Evolutionary conservation across 2,113 vertebrate genomes (phyloP), one percentile per base, ranked within the genome.

Genomic region (Balaenoptera acutorostrata): DNA sequence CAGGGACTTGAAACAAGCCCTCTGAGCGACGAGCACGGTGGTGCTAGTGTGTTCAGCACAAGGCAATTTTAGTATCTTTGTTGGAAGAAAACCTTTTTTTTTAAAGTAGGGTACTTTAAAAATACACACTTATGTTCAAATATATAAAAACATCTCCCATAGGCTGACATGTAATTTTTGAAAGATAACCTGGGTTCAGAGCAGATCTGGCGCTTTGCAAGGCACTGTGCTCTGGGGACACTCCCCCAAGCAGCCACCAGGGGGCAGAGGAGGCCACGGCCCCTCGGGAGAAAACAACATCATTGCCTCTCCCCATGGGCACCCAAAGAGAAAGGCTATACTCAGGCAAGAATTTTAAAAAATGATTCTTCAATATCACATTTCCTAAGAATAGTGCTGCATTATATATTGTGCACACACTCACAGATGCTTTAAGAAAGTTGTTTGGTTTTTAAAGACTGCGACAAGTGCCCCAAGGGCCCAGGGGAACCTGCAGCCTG

Each of bases 181-280:
- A 41, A 92, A 91, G 68, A 68, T 0, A 36, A 95, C 55, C 29
- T 21, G 84, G 31, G 36, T 7, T 63, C 1, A 8, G 3, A 82
- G 72, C 64, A 25, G 68, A 12, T 11, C 8, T 0, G 31, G 95
- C 20, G 0, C 0, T 25, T 68, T 2, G 1, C 46, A 90, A 97
- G 96, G 89, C 89, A 72, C 91, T 75, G 2, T 4, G 57, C 23
- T 57, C 57, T 8, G 18, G 90, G 2, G 29, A 9, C 2, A 1
- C 3, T 18, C 15, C 31, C 39, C 74, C 49, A 15, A 3, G 39
- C 6, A 9, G 41, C 69, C n/a, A 6, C 39, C 14, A 0, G 1
- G 11, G 7, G 46, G 14, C 36, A 8, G 20, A 64, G 36, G 8
- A 59, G 44, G 25, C 59, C 36, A 11, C 0, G 0, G 20, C n/a